These are phyloP conservation scores for Willowsia nigromaculata DNA, from an alignment of 2,888 invertebrate genomes.

Conservation along the genomic window DNA sequence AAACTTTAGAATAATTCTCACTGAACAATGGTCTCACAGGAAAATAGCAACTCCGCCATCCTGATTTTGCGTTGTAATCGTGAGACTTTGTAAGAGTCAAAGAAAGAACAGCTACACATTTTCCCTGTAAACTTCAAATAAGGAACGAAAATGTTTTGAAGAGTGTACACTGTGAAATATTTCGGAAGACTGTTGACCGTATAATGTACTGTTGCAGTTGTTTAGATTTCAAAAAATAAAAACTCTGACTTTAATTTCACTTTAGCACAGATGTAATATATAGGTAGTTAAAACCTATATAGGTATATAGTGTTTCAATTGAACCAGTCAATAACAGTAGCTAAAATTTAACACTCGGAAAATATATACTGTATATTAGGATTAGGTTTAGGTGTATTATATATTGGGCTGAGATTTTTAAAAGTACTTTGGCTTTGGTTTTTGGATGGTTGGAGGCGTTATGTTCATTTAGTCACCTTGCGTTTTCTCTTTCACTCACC, in stretches of 20 bases:
- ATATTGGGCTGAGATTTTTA: neutral
- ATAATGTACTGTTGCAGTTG: constrained; percentile 13
- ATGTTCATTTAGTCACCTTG: constrained; percentile 26
- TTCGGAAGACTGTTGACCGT: constrained; percentile 65
- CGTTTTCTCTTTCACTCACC: neutral
- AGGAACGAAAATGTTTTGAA: neutral
- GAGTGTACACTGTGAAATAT: constrained; percentile 63
- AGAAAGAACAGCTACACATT: neutral
- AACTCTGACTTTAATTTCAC: constrained; percentile 58
- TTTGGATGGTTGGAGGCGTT: constrained; percentile 45
- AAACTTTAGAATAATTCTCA: constrained; percentile 47
- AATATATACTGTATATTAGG: too few relatives aligned
- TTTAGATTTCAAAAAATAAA: constrained; percentile 42
- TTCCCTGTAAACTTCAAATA: neutral
- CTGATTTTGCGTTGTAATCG: neutral
- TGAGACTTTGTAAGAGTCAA: constrained; percentile 10
- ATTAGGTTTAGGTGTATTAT: too few relatives aligned
- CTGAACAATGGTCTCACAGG: constrained; percentile 45
- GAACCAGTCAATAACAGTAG: constrained; percentile 36
- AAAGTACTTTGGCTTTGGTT: constrained; percentile 43
- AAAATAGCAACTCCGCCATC: neutral
- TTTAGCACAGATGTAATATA: constrained; percentile 51
- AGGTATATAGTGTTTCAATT: neutral
- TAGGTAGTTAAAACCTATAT: neutral
- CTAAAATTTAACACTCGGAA: neutral